These are phyloP conservation scores for Cryptotis parvus DNA, from an alignment of 2,113 vertebrate species.

Conservation along the genomic window DNA sequence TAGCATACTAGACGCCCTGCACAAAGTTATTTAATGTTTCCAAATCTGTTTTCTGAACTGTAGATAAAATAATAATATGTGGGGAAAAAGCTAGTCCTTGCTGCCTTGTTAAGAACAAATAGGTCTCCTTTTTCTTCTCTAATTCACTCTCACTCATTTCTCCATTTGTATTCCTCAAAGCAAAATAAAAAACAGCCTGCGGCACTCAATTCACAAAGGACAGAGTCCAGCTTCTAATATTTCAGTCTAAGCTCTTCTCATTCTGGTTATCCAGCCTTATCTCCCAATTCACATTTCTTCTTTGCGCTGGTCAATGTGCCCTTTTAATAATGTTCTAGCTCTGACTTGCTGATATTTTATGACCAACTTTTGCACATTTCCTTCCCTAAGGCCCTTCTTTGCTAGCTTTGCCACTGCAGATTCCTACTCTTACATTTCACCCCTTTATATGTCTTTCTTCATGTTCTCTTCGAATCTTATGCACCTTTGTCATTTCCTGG, in stretches of 20 bases:
- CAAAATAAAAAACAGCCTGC: neutral
- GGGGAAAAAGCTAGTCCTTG: no score
- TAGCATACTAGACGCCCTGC: no score
- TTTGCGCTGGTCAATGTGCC: neutral
- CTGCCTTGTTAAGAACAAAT: no score
- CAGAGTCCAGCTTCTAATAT: neutral
- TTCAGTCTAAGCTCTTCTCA: neutral
- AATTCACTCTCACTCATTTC: no score
- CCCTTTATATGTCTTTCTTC: neutral
- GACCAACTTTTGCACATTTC: neutral
- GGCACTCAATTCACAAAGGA: neutral
- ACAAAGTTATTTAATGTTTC: no score
- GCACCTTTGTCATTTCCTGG: neutral
- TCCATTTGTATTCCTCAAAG: no score
- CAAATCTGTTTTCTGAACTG: no score
- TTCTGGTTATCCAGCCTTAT: neutral
- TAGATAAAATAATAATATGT: no score
- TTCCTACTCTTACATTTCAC: constrained; percentile 39
- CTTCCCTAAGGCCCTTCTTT: neutral
- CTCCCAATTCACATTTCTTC: neutral
- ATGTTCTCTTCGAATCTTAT: neutral
- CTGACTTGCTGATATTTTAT: neutral
- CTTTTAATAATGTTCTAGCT: neutral
- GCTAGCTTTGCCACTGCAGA: neutral
- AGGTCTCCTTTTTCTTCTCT: no score